A percentile compares a stretch with the other conserved stretches of the same genome.
Evolutionary conservation across 2,888 invertebrate genomes (phyloP).

Genomic region (Frankliniella fusca): DNA sequence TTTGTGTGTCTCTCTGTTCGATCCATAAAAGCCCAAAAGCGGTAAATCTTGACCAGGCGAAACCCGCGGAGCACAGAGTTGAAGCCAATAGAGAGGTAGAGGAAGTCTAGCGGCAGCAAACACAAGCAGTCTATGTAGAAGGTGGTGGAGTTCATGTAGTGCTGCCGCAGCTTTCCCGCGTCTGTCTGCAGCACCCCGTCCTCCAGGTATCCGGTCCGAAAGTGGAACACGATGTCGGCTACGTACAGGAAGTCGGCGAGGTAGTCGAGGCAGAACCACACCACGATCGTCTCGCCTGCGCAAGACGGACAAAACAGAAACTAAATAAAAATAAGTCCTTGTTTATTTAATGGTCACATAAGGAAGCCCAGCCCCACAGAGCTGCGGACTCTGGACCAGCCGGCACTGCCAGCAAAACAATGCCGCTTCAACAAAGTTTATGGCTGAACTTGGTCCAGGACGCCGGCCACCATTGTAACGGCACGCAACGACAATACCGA

Average conservation of each 20-base stretch:
- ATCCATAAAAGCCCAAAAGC: constrained; percentile 98
- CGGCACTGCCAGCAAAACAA: background rate
- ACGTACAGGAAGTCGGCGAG: constrained; percentile 93
- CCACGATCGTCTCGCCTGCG: constrained; percentile 75
- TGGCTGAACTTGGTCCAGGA: background rate
- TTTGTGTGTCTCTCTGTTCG: constrained; percentile 97
- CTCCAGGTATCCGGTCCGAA: constrained; percentile 94
- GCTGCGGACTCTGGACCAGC: background rate
- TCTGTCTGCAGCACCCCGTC: constrained; percentile 98
- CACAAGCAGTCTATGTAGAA: constrained; percentile 99
- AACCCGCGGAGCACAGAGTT: constrained; percentile 94
- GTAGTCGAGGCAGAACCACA: constrained; percentile 97
- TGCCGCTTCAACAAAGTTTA: background rate
- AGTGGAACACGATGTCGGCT: constrained; percentile 94
- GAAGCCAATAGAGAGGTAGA: constrained; percentile 95
- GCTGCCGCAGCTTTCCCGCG: constrained; percentile 83
- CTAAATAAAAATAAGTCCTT: too few species aligned
- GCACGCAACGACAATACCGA: background rate
- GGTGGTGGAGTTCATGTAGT: constrained; percentile 96
- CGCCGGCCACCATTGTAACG: background rate
- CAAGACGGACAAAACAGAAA: constrained; percentile 20
- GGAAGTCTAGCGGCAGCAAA: constrained; percentile 93
- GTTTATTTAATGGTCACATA: too few species aligned
- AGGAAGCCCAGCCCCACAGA: background rate
- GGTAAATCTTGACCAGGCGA: constrained; percentile 93